These are phyloP conservation scores for Leucoraja ocellata DNA, from an alignment of 2,797 vertebrate species.

Conservation along the genomic window DNA sequence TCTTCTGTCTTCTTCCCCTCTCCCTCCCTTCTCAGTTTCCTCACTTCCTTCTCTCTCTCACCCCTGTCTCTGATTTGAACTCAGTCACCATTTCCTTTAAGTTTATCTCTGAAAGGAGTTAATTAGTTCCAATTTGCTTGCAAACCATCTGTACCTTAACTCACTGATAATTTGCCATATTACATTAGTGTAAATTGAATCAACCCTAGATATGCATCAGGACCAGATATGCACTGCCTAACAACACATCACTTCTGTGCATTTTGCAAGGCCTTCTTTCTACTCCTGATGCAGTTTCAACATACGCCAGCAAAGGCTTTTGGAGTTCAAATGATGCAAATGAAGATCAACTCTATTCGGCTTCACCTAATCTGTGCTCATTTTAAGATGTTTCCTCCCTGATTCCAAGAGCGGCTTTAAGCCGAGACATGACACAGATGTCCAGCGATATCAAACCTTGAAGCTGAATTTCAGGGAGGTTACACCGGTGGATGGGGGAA, in stretches of 20 bases:
- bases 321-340: too few relatives aligned
- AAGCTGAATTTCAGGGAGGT: neutral
- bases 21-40: neutral
- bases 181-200: constrained; percentile 33
- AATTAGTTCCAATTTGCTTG: constrained; percentile 28
- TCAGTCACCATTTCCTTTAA: neutral
- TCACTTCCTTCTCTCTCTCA: neutral
- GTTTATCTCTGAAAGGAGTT: constrained; percentile 6
- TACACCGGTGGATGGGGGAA: neutral
- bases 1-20: neutral
- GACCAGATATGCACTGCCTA: neutral
- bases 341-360: neutral
- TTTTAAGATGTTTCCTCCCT: neutral
- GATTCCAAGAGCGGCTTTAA: neutral
- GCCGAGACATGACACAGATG: too few relatives aligned
- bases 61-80: neutral
- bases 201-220: constrained; percentile 16
- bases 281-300: neutral
- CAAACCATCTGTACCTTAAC: constrained; percentile 32
- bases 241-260: neutral
- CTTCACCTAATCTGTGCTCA: neutral
- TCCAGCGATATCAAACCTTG: too few relatives aligned
- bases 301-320: too few relatives aligned
- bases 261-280: neutral
- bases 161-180: constrained; percentile 20